Base-by-base conservation (phyloP, 2,797 vertebrate genomes). In the Oceanodroma leucorhoa region DNA sequence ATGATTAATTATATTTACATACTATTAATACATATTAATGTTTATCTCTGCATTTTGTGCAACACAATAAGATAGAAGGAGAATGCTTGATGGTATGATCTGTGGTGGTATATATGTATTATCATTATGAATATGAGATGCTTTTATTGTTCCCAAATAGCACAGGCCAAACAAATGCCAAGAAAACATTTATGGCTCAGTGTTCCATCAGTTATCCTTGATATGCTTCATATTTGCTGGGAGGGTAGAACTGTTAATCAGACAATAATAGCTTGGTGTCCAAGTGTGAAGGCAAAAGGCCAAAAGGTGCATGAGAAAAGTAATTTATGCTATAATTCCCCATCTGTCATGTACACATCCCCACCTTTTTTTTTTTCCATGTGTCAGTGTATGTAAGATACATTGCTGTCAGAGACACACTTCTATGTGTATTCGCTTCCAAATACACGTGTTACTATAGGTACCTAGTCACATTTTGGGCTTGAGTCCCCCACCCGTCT, bases 1-100 rank as follows among this genome's bases (percentile, higher is more conserved):
- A 73, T 91, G 95, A 94, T 95, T 92, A 94, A 96, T 95, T 94
- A 45, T 76, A 89, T 95, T 94, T 95, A 58, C 86, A 84, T 92
- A 58, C 62, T 89, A 66, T 93, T 94, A 90, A 84, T 86, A 62
- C 43, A 62, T 82, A 90, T 92, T 94, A 89, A 88, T 92, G 62
- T 72, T 89, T 95, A 38, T 90, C 23, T 54, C 72, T 34, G 21
- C 58, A 55, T 87, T 95, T 85, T 88, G 66, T 6, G 2, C 48
- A 85, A 29, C 61, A 58, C 24, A 78, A 5, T 88, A 75, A 79
- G 54, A 78, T 55, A 53, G 69, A 81, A 80, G 62, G 72, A 94
- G 50, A 73, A 85, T 78, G 78, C 57, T 90, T 93, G 90, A 87
- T 91, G 38, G 27, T 70, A 48, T 93, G 66, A 86, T 91, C 58